Percentiles rank a stretch among this genome's conserved stretches.
phyloP scores from a whole-genome alignment of 2,888 invertebrate species.

The Andrena hattorfiana region DNA sequence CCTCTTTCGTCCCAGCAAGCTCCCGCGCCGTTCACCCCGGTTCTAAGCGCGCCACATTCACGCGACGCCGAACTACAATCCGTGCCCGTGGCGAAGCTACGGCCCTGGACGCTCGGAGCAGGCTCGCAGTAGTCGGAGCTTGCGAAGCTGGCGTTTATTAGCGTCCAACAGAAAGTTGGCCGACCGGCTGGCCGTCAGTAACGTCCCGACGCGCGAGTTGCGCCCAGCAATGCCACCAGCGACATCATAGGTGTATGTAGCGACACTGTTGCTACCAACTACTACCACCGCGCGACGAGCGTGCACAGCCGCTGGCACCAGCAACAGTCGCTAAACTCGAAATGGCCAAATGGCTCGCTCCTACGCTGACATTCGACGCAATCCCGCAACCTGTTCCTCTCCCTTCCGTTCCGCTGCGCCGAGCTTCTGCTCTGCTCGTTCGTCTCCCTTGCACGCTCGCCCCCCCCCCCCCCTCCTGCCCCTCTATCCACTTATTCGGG shows the following conservation, averaged over 20 bases:
- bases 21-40: background rate
- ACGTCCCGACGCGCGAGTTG: constrained; percentile 63
- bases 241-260: constrained; percentile 38
- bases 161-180: constrained; percentile 75
- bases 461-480: background rate
- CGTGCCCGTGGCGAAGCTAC: constrained; percentile 21
- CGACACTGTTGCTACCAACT: constrained; percentile 24
- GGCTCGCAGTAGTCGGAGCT: constrained; percentile 59
- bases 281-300: constrained; percentile 20
- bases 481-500: constrained; percentile 56
- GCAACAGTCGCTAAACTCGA: constrained; percentile 78
- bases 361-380: constrained; percentile 70
- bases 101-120: constrained; percentile 45
- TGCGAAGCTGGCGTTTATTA: constrained; percentile 78
- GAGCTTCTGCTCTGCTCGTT: constrained; percentile 26
- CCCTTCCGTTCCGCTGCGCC: constrained; percentile 21
- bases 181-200: constrained; percentile 72
- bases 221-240: constrained; percentile 56
- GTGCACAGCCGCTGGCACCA: constrained; percentile 42
- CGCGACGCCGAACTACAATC: background rate
- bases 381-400: constrained; percentile 61
- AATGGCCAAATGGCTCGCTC: constrained; percentile 76
- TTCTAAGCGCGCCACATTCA: background rate
- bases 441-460: background rate
- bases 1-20: background rate